Evolutionary conservation across 1,140 invertebrate genomes (phyloP).

Genomic region (Tetranychus cinnabarinus): DNA sequence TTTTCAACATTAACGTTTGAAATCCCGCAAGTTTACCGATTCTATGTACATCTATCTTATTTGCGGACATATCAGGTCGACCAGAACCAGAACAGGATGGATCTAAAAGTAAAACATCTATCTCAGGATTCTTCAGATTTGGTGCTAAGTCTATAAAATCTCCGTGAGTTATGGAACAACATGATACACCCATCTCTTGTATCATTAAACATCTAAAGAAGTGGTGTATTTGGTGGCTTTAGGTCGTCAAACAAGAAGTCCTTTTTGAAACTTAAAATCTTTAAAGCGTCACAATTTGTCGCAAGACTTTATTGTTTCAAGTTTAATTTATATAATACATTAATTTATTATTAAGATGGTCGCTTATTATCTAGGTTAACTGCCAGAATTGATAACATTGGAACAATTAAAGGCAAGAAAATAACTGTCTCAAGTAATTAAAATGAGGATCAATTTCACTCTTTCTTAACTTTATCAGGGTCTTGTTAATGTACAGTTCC

Average conservation of each 20-base stretch:
- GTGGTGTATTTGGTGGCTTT: background rate
- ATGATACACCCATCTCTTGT: constrained; percentile 31
- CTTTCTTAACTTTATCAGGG: constrained; percentile 24
- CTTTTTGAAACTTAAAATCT: background rate
- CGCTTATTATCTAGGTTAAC: too few relatives aligned
- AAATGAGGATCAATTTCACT: too few relatives aligned
- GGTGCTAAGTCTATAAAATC: constrained; percentile 43
- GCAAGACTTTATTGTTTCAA: too few relatives aligned
- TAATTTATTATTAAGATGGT: too few relatives aligned
- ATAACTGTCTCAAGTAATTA: too few relatives aligned
- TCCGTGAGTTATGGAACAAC: constrained; percentile 35
- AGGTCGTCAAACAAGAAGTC: background rate
- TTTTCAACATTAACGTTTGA: constrained; percentile 57
- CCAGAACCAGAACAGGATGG: constrained; percentile 66
- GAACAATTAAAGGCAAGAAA: too few relatives aligned
- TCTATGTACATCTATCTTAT: constrained; percentile 18
- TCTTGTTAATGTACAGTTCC: constrained; percentile 40
- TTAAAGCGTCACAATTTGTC: background rate
- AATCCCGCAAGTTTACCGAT: constrained; percentile 45
- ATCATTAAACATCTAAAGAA: constrained; percentile 4
- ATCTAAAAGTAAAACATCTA: constrained; percentile 78
- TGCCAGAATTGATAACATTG: too few relatives aligned
- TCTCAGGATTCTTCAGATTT: constrained; percentile 25
- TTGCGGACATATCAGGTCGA: background rate
- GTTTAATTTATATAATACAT: too few relatives aligned